Evolutionary conservation across 2,797 vertebrate genomes (phyloP), one percentile per base, ranked within the genome.

Genomic region (Poecilia wingei): DNA sequence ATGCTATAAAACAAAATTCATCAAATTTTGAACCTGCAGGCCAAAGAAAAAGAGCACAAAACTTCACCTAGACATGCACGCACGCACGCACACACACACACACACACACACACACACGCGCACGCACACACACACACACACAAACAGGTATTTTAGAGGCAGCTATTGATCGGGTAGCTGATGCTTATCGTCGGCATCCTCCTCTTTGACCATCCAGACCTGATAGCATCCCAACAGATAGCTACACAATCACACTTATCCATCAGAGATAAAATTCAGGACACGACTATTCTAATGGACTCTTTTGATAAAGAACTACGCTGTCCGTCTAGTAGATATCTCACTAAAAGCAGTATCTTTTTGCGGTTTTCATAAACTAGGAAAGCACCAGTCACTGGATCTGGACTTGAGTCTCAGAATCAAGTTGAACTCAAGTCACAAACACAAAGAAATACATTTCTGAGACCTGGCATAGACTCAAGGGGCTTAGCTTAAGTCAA

Each of bases 171-270:
- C 88, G 75, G 59, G 83, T 9, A 25, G 86, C 80, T 77, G 93
- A 93, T 94, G 49, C 80, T 89, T 92, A 95, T 95, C 92, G 7
- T 85, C 79, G 82, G 89, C 88, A 92, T 93, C 89, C 89, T 91
- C 82, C 90, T 92, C 89, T 90, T 89, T 92, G 90, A 91, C 90
- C 89, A 82, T 72, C 78, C 78, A 47, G 86, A 79, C 76, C 79
- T 76, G 94, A 93, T 94, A 91, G 77, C 84, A 90, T 90, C 87
- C 84, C 83, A 77, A 92, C 84, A 84, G 86, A 87, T 91, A 16
- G 10, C 41, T 45, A 74, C 81, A 79, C 88, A 88, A 93, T 94
- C 93, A 39, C 74, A 47, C 79, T 74, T 31, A 82, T 90, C 81
- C 91, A 93, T 94, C 89, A 76, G 74, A 82, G 90, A 94, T 91